Conservation (phyloP, 2,888 invertebrate genomes). For the Drosophila kokeensis region DNA sequence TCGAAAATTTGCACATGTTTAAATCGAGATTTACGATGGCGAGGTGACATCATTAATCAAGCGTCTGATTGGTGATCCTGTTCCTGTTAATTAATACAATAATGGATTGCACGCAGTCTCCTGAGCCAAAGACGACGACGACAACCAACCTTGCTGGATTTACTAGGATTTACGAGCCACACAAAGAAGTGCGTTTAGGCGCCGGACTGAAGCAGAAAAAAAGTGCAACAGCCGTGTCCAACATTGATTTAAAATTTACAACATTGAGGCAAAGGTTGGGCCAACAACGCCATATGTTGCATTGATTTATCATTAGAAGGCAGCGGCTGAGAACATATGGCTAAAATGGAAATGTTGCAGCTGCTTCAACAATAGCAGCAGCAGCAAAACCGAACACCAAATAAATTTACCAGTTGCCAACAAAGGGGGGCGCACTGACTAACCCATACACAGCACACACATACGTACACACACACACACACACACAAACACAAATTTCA, state of each 20-base stretch:
- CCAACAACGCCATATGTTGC: slow-evolving; percentile 79
- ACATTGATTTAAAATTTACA: slow-evolving; percentile 83
- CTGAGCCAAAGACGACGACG: slow-evolving; percentile 1
- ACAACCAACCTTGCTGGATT: slow-evolving; percentile 12
- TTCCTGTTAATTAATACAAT: slow-evolving; percentile 86
- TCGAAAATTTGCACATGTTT: slow-evolving; percentile 82
- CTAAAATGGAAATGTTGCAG: slow-evolving; percentile 68
- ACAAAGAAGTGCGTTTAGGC: slow-evolving; percentile 50
- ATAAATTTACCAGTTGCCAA: slow-evolving; percentile 50
- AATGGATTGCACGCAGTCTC: slow-evolving; percentile 81
- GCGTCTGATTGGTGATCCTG: slow-evolving; percentile 86
- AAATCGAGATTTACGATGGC: slow-evolving; percentile 85
- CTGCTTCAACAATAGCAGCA: slow-evolving; percentile 39
- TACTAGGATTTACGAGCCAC: slow-evolving; percentile 49
- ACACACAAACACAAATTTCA: slow-evolving; percentile 70
- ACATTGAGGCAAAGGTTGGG: slow-evolving; percentile 75
- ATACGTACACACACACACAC: slow-evolving; percentile 10
- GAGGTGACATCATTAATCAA: slow-evolving; percentile 85
- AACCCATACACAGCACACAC: slow-evolving; percentile 19
- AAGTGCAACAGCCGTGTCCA: slow-evolving; percentile 29
- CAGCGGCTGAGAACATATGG: slow-evolving; percentile 36
- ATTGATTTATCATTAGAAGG: slow-evolving; percentile 78
- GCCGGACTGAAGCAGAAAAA: slow-evolving; percentile 14
- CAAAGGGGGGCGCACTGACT: neutral
- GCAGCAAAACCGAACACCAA: slow-evolving; percentile 45